Evolutionary conservation across 2,113 vertebrate genomes (phyloP), one percentile per base, ranked within the genome.

Genomic region (Cyrtonyx montezumae): DNA sequence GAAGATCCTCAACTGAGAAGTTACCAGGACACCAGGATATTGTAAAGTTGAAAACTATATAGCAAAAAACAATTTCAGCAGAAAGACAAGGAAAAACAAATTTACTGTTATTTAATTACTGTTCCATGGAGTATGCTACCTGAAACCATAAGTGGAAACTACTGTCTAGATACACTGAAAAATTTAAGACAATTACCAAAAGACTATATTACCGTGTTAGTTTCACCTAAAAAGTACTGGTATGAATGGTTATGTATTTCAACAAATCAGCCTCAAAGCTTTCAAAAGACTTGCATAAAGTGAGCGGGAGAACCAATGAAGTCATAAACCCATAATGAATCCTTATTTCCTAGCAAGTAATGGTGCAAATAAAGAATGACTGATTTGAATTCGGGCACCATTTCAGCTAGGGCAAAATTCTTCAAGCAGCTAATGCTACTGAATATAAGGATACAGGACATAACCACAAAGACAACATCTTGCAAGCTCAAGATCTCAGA

Each of bases 281-380:
- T 63, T 62, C 26, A 74, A 67, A 77, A 74, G n/a, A 36, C 13
- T 30, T 53, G 45, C 36, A 45, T 40, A 22, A 80, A 84, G n/a
- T 20, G 7, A 63, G 42, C 12, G 84, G 26, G 8, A 69, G 13
- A 73, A 22, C 59, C 43, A 86, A 80, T 11, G 61, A 37, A 62
- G 69, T 40, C 49, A 56, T 37, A 80, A 74, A 87, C 40, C 59
- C 63, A 28, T 53, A 26, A 51, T 9, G 11, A 84, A 87, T 56
- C 17, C 18, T 2, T 45, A 42, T 37, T 79, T 87, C 23, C 37
- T 67, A 8, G 75, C 93, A 53, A 53, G 51, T 76, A 67, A 59
- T 0, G 0, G 14, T 34, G 48, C 28, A 81, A 92, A 84, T 32
- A 51, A 16, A 21, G 22, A 14, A 68, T 2, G 1, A 4, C 11